These are phyloP conservation scores for Raja brachyura DNA, from an alignment of 2,113 vertebrate genomes.

Conservation along the genomic window DNA sequence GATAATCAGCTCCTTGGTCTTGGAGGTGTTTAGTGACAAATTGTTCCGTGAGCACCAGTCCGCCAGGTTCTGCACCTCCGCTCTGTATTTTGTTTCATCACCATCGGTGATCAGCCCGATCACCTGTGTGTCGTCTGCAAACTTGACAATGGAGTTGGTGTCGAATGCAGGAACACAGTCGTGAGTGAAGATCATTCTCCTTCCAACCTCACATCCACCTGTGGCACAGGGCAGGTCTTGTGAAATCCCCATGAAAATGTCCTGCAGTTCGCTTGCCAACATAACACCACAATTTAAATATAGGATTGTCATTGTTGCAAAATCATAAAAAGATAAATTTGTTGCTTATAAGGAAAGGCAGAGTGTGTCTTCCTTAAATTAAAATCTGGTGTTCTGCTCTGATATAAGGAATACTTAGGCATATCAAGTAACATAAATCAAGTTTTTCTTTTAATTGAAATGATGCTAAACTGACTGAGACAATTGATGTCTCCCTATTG, in stretches of 20 bases:
- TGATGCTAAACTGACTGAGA: neutral
- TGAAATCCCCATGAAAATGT: neutral
- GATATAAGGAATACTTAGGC: neutral
- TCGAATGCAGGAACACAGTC: too few relatives aligned
- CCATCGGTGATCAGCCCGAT: too few relatives aligned
- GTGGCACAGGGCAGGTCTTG: neutral
- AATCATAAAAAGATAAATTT: neutral
- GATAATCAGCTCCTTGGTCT: too few relatives aligned
- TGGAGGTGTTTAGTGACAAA: too few relatives aligned
- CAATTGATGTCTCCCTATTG: neutral
- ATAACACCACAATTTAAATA: neutral
- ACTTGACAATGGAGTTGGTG: too few relatives aligned
- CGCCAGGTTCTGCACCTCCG: too few relatives aligned
- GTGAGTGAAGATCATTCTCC: too few relatives aligned
- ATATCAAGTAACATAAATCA: neutral
- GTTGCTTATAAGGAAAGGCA: neutral
- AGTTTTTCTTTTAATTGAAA: neutral
- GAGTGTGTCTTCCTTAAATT: neutral
- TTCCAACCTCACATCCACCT: neutral
- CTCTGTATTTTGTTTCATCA: too few relatives aligned
- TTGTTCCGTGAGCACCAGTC: too few relatives aligned
- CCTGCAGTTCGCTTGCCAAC: neutral
- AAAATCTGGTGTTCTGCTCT: neutral
- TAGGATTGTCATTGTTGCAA: neutral
- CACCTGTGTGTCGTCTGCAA: too few relatives aligned